Percentiles rank a stretch among this genome's conserved stretches.
Conservation (phyloP, 37 sponge, comb jelly and placozoan species). For the Ianthella basta region DNA sequence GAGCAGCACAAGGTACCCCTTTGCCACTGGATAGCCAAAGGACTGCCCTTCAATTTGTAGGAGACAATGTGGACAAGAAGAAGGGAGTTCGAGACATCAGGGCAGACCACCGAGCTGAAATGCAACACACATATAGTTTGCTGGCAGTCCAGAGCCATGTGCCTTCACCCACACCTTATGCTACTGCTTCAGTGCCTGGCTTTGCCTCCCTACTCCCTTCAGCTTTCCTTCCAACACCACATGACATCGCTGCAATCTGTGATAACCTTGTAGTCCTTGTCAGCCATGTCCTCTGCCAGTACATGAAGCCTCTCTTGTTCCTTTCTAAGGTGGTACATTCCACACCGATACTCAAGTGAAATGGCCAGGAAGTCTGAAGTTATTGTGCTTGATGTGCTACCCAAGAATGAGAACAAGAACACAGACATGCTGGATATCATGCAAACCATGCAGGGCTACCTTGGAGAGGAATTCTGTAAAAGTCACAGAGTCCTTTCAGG, state of each 20-base stretch:
- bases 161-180: background rate
- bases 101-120: slow-evolving; percentile 21
- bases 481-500: slow-evolving; percentile 31
- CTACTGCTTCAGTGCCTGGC: background rate
- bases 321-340: too few relatives aligned
- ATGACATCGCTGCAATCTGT: background rate
- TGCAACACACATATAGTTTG: slow-evolving; percentile 43
- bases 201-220: background rate
- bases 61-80: slow-evolving; percentile 38
- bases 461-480: slow-evolving; percentile 19
- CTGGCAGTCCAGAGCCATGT: slow-evolving; percentile 28
- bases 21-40: slow-evolving; percentile 16
- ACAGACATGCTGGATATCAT: slow-evolving; percentile 49
- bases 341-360: slow-evolving; percentile 29
- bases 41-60: slow-evolving; percentile 28
- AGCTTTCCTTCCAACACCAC: background rate
- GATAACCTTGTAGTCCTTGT: slow-evolving; percentile 16
- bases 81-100: slow-evolving; percentile 26
- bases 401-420: slow-evolving; percentile 36
- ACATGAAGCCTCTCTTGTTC: slow-evolving; percentile 3
- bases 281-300: background rate
- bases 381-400: slow-evolving; percentile 37
- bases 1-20: slow-evolving; percentile 21
- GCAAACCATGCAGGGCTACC: slow-evolving; percentile 33
- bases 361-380: slow-evolving; percentile 28